phyloP scores from a whole-genome alignment of 37 sponge, comb jelly and placozoan genomes.

The Bolinopsis microptera region DNA sequence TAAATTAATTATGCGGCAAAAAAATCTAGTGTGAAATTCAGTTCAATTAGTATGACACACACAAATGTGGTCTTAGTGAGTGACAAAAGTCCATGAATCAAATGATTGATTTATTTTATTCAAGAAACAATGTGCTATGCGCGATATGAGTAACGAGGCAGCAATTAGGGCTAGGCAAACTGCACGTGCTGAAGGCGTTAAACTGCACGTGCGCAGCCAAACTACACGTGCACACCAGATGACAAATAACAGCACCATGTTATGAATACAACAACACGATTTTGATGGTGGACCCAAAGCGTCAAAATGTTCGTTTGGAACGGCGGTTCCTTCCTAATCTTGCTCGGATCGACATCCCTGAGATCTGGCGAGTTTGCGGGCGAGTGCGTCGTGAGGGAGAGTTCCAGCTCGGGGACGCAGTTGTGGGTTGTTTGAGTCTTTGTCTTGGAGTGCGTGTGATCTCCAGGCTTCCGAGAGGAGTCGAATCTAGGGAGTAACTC shows the following conservation, averaged over 20 bases:
- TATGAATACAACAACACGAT: neutral
- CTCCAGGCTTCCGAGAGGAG: constrained; percentile 94
- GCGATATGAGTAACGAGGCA: neutral
- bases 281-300: constrained; percentile 18
- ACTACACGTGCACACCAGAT: neutral
- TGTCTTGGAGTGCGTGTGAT: constrained; percentile 88
- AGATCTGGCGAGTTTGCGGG: constrained; percentile 60
- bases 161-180: neutral
- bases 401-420: constrained; percentile 86
- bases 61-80: no score
- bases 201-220: neutral
- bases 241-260: neutral
- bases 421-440: constrained; percentile 76
- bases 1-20: no score
- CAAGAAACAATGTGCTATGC: neutral
- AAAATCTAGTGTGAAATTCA: no score
- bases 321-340: neutral
- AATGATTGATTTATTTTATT: neutral
- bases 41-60: no score
- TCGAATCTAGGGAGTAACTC: constrained; percentile 72
- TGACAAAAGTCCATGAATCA: neutral
- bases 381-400: constrained; percentile 68
- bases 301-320: constrained; percentile 15
- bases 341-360: constrained; percentile 18
- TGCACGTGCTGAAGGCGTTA: neutral